Evolutionary conservation across 2,113 vertebrate species (phyloP), one percentile per base, ranked within the genome.

Genomic region (Oncorhynchus nerka): DNA sequence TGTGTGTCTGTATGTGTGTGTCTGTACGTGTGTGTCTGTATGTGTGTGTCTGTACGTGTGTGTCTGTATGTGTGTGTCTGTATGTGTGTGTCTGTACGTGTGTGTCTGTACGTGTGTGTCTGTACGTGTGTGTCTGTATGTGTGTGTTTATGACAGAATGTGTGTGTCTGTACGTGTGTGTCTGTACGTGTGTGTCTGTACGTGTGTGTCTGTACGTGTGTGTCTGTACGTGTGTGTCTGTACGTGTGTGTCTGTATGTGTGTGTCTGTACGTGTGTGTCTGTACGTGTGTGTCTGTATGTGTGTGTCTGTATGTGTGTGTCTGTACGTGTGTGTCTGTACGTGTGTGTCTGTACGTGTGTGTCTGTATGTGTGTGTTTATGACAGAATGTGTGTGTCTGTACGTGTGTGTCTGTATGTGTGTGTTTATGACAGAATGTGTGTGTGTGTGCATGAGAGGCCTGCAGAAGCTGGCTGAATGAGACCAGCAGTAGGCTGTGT

Each of bases 281-380:
- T 73, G 45, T 26, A 26, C 12, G 45, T 68, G 30, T 70, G 67
- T 70, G 75, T 69, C 80, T 77, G 65, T 24, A 28, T 28, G 22
- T 51, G 22, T 51, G 71, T 73, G 71, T 62, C 19, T 72, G 51
- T 72, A 15, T 30, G 26, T 32, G 48, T 73, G 71, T 73, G 57
- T 26, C 26, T 26, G 26, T 26, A 26, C 26, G 26, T 26, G 26
- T 26, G 26, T 26, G 26, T 26, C 26, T 26, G 26, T 26, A 26
- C 1, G 26, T 26, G 26, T 26, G 26, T 26, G 26, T 73, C 2
- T 73, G 45, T 26, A 26, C 20, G 45, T 68, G 30, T 70, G 67
- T 70, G 67, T 69, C 80, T 77, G 68, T 24, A 28, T 67, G 75
- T 34, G 34, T 51, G 1, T 75, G 75, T 71, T 68, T 67, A 61